Evolutionary conservation across 2,113 vertebrate genomes (phyloP), one percentile per base, ranked within the genome.

Genomic region (Ceyx cyanopectus): DNA sequence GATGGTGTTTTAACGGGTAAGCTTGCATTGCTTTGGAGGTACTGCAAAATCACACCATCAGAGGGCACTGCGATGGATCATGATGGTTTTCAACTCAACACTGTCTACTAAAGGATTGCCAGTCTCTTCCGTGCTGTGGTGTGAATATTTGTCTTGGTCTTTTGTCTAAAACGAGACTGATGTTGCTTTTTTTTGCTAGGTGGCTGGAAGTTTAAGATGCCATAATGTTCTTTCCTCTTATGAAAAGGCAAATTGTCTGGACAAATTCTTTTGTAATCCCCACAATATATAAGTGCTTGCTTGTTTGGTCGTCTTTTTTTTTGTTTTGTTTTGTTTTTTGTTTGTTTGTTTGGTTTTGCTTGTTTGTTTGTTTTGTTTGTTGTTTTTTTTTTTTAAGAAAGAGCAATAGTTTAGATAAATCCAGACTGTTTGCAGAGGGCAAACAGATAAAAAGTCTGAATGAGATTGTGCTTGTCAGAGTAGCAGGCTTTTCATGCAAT

Each of bases 21-120:
- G 12, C 27, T 70, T 91, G 56, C 56, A 14, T 66, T 70, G 54
- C 46, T 62, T 88, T 75, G 43, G 46, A 61, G 46, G 65, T 80
- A 43, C 60, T 77, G 54, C 73, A 37, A 57, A 77, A 54, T 75
- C 60, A 40, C 30, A 29, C n/a, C 16, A 4, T 65, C 15, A 19
- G 61, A 70, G 57, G 57, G 16, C 23, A 19, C 14, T 61, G 32
- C 0, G 1, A 17, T 73, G 45, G 50, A 14, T 46, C 0, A 0
- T 34, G 76, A 21, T 23, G 16, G 56, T 34, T 75, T 41, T 37
- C 50, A 56, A 19, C 63, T 88, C 9, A 15, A 54, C 15, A 37
- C 37, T 21, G 17, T 48, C 66, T 85, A 0, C 46, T 66, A 37
- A 72, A 79, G 20, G 37, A 34, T 10, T 85, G n/a, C 13, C 21